Conservation (phyloP, 2,113 vertebrate species). For the Albula glossodonta region DNA sequence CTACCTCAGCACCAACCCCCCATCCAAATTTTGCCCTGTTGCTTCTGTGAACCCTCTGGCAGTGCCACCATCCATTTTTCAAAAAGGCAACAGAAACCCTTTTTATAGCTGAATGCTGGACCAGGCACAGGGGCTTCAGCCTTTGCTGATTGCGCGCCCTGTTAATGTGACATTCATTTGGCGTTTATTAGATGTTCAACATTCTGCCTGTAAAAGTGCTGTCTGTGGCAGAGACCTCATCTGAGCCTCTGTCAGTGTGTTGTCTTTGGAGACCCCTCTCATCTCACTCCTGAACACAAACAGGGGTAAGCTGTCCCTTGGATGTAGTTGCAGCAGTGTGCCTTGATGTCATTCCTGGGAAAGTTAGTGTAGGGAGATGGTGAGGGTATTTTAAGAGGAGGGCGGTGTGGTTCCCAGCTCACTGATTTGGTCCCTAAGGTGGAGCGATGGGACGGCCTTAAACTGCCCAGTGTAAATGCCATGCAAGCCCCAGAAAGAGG, state of each 20-base stretch:
- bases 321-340: slow-evolving; percentile 34
- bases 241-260: neutral
- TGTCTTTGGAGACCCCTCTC: neutral
- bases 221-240: neutral
- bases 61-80: slow-evolving; percentile 24
- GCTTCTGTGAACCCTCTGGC: slow-evolving; percentile 46
- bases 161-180: slow-evolving; percentile 66
- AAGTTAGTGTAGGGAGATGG: slow-evolving; percentile 61
- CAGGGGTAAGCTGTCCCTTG: neutral
- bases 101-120: slow-evolving; percentile 25
- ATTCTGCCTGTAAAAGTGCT: neutral
- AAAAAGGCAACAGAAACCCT: slow-evolving; percentile 52
- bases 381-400: slow-evolving; percentile 62
- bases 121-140: neutral
- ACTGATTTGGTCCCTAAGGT: slow-evolving; percentile 64
- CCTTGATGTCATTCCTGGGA: slow-evolving; percentile 71
- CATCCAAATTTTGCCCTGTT: slow-evolving; percentile 34
- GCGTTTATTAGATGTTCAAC: neutral
- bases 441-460: neutral
- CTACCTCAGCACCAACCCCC: slow-evolving; percentile 46
- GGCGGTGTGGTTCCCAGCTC: slow-evolving; percentile 65
- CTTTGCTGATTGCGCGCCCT: slow-evolving; percentile 9
- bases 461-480: neutral
- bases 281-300: neutral
- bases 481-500: neutral